These are phyloP conservation scores for Linnaemya tessellans DNA, from an alignment of 2,888 invertebrate species.

Conservation along the genomic window DNA sequence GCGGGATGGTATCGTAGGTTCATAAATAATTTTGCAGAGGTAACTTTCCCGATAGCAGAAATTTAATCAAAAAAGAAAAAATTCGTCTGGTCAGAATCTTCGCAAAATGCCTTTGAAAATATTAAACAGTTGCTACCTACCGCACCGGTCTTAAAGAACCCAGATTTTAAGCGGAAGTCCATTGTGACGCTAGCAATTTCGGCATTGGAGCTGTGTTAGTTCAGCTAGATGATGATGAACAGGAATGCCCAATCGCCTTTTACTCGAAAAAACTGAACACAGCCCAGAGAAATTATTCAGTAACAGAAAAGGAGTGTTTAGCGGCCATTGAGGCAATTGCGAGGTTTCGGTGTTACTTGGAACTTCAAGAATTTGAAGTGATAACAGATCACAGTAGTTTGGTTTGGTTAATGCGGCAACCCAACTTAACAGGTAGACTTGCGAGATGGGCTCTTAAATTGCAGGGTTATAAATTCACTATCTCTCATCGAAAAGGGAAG, in stretches of 20 bases:
- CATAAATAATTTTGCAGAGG: too few species aligned
- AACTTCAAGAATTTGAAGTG: constrained; percentile 22
- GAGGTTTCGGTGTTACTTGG: constrained; percentile 65
- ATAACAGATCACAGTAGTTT: constrained; percentile 39
- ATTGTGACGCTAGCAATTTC: constrained; percentile 24
- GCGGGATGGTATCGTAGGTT: background rate
- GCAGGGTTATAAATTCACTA: constrained; percentile 12
- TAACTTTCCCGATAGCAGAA: too few species aligned
- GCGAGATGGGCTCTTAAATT: constrained; percentile 37
- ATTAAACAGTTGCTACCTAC: too few species aligned
- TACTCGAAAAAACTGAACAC: constrained; percentile 31
- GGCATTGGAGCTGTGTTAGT: constrained; percentile 47
- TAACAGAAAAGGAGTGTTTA: constrained; percentile 7
- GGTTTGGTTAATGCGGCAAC: constrained; percentile 45
- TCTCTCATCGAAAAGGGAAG: constrained; percentile 30
- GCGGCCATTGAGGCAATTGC: constrained; percentile 54
- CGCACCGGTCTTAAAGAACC: constrained; percentile 33
- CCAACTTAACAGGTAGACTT: constrained; percentile 28
- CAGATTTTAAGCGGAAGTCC: constrained; percentile 35
- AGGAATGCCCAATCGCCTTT: constrained; percentile 28
- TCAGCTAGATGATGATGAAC: constrained; percentile 16
- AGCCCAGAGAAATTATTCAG: constrained; percentile 39
- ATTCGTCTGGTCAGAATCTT: too few species aligned
- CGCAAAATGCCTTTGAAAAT: too few species aligned
- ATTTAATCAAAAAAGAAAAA: too few species aligned